Base-by-base conservation (phyloP, 2,888 invertebrate genomes). In the Tupiocoris notatus region DNA sequence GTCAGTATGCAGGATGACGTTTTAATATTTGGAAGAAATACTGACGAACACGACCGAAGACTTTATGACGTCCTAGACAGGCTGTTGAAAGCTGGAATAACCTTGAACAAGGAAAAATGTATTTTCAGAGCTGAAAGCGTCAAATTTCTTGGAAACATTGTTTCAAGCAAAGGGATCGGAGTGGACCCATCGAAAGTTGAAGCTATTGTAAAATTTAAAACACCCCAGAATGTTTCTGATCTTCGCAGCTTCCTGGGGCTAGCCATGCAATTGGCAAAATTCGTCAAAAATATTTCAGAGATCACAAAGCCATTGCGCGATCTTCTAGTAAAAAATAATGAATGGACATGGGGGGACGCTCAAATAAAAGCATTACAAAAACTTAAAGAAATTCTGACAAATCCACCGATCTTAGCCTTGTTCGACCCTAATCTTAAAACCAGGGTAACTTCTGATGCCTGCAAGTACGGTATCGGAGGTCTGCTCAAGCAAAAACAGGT, bases 51-150 rank as follows among this genome's bases (percentile, higher is more conserved):
- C 39, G 77, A 79, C 54, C 16, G 9, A 2, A 24, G 78, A 3
- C 54, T 79, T 9, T 9, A 59, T 21, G 54, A 3, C 59, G 59
- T 59, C 16, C n/a, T 59, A n/a, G 16, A 59, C 12, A 77, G 57
- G 18, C 24, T 77, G 12, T 20, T 12, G 24, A 56, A 54, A 21
- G 59, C 61, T n/a, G 62, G 67, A 20, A 57, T 77, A 12, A 75
- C 75, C 18, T 66, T 75, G 54, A 82, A 82, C 71, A 66, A 78
- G 70, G 65, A 79, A 1, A 83, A 83, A 78, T 83, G 82, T 78
- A 20, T 76, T 9, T 81, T 83, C 66, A 79, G 78, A 0, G 77
- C 79, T 0, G 59, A 59, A 12, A 58, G 79, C 70, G 58, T 83
- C 2, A 78, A 79, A n/a, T 81, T 81, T 74, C 54, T 83, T 56